Base-by-base conservation (phyloP, 2,888 invertebrate genomes). In the Tanaodytes sp. region DNA sequence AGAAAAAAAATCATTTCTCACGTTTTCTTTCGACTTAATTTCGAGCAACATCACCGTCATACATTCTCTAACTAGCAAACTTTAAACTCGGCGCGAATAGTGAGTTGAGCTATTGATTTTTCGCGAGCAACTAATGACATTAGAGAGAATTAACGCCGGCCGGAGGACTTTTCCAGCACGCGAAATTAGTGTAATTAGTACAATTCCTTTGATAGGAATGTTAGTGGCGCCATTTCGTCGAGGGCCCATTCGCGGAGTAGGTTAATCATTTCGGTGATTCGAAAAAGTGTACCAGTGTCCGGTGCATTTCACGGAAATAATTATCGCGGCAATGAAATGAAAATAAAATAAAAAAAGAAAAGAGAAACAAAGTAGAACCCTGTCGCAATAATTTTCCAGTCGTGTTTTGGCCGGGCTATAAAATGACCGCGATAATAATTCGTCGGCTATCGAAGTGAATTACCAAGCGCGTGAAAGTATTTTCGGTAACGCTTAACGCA, bases 181-280 rank as follows among this genome's bases (percentile, higher is more conserved):
- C 43, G 49, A 55, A 61, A 67, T 67, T 67, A 66, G 66, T 48
- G 31, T 59, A 66, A 64, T 64, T 64, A 64, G 64, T 64, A 46
- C 51, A 58, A 66, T 55, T 48, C 37, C 48, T 66, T 61, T 61
- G 54, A 66, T 61, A 42, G 14, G 31, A 54, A 61, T 42, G 48
- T 66, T 19, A 61, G 54, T 59, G 54, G 59, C 55, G 59, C 49
- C 59, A 66, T 66, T 66, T 55, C 23, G 54, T 55, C 33, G 43
- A 66, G 66, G 52, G 15, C 36, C 37, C 4, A n/a, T 6, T 2
- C 15, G 20, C 23, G 57, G 27, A 48, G 16, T 14, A 46, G 57
- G 57, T 58, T 64, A 64, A 45, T 57, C 30, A 65, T 57, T 51
- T 65, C 52, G 39, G 23, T 31, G 19, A 20, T 20, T 30, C 12